A percentile compares a stretch with the other conserved stretches of the same genome.
Conservation (phyloP, 2,797 vertebrate species). For the Siniperca undulata region DNA sequence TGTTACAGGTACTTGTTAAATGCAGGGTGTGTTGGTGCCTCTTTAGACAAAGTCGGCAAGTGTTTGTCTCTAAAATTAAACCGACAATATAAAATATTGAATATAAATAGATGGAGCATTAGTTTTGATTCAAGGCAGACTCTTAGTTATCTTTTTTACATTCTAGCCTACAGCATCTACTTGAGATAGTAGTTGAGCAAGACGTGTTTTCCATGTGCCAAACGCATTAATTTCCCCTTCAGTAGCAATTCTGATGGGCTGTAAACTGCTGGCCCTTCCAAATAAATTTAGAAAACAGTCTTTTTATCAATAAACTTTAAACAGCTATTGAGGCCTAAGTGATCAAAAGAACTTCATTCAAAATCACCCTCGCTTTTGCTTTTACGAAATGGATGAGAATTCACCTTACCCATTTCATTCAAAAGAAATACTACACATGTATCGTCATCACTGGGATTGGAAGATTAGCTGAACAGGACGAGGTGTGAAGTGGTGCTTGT, state of each 20-base stretch:
- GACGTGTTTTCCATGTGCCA: neutral
- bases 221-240: neutral
- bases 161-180: too few relatives aligned
- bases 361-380: neutral
- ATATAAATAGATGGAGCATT: neutral
- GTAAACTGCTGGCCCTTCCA: neutral
- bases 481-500: constrained; percentile 42
- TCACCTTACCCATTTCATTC: neutral
- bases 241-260: neutral
- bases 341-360: neutral
- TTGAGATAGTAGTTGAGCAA: too few relatives aligned
- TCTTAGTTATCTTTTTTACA: neutral
- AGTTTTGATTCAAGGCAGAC: neutral
- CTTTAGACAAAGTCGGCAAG: neutral
- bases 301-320: neutral
- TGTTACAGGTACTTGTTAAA: neutral
- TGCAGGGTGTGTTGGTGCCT: neutral
- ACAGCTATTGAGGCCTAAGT: neutral
- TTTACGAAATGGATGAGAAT: neutral
- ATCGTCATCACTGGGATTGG: neutral
- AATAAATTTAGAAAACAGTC: neutral
- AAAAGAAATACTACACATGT: neutral
- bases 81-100: neutral
- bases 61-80: constrained; percentile 11
- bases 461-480: neutral